Evolutionary conservation across 2,113 vertebrate species (phyloP), one percentile per base, ranked within the genome.

Genomic region (Sula dactylatra): DNA sequence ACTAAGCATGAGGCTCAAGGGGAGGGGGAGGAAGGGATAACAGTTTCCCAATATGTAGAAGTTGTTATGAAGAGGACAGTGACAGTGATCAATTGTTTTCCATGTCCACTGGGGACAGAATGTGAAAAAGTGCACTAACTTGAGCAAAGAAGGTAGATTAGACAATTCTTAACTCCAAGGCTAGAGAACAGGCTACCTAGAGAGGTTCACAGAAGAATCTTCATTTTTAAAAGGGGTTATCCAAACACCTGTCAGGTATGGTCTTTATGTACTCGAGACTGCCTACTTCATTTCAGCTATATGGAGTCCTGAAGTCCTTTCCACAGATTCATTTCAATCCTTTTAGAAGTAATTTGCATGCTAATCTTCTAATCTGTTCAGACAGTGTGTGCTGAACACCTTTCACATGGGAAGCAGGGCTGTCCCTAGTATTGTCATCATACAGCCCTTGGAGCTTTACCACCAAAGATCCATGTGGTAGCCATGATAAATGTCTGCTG

Each of bases 81-180:
- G 79, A 95, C 93, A 97, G 71, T 80, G 93, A 97, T 96, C 93
- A 93, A 96, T 93, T 4, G 22, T 77, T 83, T 95, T 81, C 59
- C 14, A 38, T 44, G 71, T 92, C 67, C 47, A 55, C 50, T 50
- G 67, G 67, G 71, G 24, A 80, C 18, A 70, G 67, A 93, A 92
- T 31, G 29, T 50, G 88, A 96, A 96, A 90, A 96, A 82, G 20
- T 47, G 4, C 67, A 55, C 47, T 59, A 31, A 83, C 50, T 67
- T 80, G 38, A 88, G 55, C 40, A 62, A 82, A 73, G 66, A 94
- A 95, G 79, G 86, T 42, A 70, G 67, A 77, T 73, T 67, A 82
- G 44, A 85, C 55, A 88, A 65, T 86, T 83, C n/a, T 70, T 86
- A 86, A 56, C 42, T 92, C 45, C 59, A 76, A 73, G 90, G 17